Evolutionary conservation across 1,140 invertebrate genomes (phyloP).

Genomic region (Habropoda laboriosa): DNA sequence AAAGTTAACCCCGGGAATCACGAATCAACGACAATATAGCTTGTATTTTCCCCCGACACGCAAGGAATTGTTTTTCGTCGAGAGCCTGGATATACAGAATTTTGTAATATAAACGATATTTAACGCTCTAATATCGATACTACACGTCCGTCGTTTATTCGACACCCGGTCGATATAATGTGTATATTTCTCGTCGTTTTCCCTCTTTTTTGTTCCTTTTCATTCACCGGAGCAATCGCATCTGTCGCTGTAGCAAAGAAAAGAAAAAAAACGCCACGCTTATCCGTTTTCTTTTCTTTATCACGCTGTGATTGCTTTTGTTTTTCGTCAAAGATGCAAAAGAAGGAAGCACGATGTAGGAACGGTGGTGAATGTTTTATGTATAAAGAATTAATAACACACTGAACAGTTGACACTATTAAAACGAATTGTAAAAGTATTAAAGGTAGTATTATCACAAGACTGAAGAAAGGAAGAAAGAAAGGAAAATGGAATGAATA

Average conservation of each 20-base stretch:
- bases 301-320: not conserved
- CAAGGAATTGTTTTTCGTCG: slow-evolving; percentile 47
- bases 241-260: slow-evolving; percentile 24
- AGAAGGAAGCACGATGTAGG: not conserved
- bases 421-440: slow-evolving; percentile 70
- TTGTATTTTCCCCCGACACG: not conserved
- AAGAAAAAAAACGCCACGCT: slow-evolving; percentile 12
- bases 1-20: slow-evolving; percentile 41
- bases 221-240: not conserved
- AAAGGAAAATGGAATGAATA: slow-evolving; percentile 44
- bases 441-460: slow-evolving; percentile 76
- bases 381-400: slow-evolving; percentile 41
- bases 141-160: not conserved
- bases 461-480: slow-evolving; percentile 66
- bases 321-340: slow-evolving; percentile 4
- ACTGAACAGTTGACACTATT: slow-evolving; percentile 46
- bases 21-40: slow-evolving; percentile 17
- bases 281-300: slow-evolving; percentile 16
- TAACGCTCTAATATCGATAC: not conserved
- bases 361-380: not conserved
- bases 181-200: not conserved
- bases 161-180: too few relatives aligned
- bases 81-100: slow-evolving; percentile 17
- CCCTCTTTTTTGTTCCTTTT: too few relatives aligned
- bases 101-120: not conserved